Conservation (phyloP, 2,888 invertebrate genomes). For the Oxyteleia sp. region DNA sequence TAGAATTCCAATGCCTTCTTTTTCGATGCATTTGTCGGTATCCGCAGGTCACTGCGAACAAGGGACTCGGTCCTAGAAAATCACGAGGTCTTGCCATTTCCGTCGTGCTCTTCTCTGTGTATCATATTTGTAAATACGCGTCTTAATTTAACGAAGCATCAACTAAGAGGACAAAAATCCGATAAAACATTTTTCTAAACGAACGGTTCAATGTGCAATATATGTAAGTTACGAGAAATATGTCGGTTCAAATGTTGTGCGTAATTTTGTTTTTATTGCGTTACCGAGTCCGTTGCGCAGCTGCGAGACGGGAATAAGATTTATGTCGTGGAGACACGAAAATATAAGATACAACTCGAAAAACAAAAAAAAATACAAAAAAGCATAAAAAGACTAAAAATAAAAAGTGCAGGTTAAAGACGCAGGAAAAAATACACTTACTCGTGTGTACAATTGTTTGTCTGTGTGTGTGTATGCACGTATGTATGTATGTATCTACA, state of each 20-base stretch:
- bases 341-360: constrained; percentile 71
- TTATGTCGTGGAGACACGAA: constrained; percentile 73
- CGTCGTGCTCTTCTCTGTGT: constrained; percentile 40
- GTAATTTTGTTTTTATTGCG: constrained; percentile 71
- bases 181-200: constrained; percentile 55
- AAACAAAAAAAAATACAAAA: constrained; percentile 55
- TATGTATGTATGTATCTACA: constrained; percentile 82
- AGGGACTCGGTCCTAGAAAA: constrained; percentile 64
- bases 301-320: constrained; percentile 72
- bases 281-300: constrained; percentile 74
- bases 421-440: constrained; percentile 66
- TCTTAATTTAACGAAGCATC: constrained; percentile 50
- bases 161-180: constrained; percentile 21
- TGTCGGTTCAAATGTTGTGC: constrained; percentile 61
- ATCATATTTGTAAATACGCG: constrained; percentile 67
- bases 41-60: constrained; percentile 50
- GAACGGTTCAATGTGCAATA: constrained; percentile 69
- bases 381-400: constrained; percentile 40
- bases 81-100: constrained; percentile 64
- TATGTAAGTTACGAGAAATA: constrained; percentile 66
- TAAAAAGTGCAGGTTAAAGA: constrained; percentile 60
- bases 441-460: constrained; percentile 68
- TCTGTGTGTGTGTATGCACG: constrained; percentile 72
- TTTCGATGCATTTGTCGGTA: constrained; percentile 72
- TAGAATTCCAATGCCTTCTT: constrained; percentile 77